phyloP scores from a whole-genome alignment of 2,888 invertebrate genomes.

The Himalopsyche kuldschensis region DNA sequence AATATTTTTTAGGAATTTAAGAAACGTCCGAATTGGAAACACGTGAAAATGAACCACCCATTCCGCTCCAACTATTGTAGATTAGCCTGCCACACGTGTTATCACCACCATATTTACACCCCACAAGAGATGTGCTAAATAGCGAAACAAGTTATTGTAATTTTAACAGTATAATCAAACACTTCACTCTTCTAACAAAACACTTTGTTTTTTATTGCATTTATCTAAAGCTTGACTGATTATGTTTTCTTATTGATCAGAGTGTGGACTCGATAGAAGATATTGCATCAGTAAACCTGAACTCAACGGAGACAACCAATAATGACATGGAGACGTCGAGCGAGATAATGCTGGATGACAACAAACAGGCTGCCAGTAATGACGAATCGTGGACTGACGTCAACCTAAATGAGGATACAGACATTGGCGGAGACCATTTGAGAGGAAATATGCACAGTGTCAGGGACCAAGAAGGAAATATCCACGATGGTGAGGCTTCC shows the following conservation, averaged over 20 bases:
- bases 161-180: no score
- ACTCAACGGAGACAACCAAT: conserved; percentile 72
- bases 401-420: conserved; percentile 83
- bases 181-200: background rate
- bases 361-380: conserved; percentile 67
- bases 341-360: conserved; percentile 71
- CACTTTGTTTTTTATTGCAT: background rate
- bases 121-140: no score
- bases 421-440: conserved; percentile 55
- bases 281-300: conserved; percentile 70
- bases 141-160: no score
- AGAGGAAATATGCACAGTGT: conserved; percentile 58
- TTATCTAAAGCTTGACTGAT: background rate
- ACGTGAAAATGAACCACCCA: no score
- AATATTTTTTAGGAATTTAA: no score
- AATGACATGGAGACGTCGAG: conserved; percentile 71
- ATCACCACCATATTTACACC: no score
- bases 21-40: no score
- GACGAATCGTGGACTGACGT: conserved; percentile 94
- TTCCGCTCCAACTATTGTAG: no score
- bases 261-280: conserved; percentile 87
- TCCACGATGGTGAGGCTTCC: conserved; percentile 45
- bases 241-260: conserved; percentile 52
- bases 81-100: no score
- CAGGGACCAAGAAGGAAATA: conserved; percentile 71